A percentile compares a stretch with the other conserved stretches of the same genome.
Conservation (phyloP, 2,113 vertebrate species). For the Accipiter cooperii region DNA sequence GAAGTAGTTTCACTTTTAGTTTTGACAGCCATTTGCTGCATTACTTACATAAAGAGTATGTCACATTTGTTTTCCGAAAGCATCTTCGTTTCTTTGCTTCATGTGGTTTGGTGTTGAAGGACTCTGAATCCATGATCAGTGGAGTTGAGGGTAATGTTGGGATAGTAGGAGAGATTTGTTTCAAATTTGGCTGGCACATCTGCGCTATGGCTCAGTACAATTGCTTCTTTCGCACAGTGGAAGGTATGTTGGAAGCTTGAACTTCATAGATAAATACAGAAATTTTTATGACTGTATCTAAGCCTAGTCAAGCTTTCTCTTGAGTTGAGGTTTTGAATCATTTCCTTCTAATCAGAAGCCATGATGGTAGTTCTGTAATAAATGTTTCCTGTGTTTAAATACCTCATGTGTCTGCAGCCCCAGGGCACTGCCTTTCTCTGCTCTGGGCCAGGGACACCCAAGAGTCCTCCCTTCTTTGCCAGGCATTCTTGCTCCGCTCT, state of each 20-base stretch:
- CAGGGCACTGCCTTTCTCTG: not conserved
- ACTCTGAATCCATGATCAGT: not conserved
- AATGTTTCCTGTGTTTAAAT: not conserved
- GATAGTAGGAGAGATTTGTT: not conserved
- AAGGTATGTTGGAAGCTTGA: not conserved
- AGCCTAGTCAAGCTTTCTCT: not conserved
- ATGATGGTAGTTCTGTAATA: not conserved
- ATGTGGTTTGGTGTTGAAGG: not conserved
- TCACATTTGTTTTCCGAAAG: not conserved
- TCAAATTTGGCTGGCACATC: not conserved
- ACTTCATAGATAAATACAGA: fast-evolving
- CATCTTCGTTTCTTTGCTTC: not conserved
- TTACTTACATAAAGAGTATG: not conserved
- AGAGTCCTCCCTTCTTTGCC: too few species aligned
- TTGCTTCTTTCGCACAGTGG: not conserved
- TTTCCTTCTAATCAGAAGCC: not conserved
- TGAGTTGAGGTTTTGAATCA: not conserved
- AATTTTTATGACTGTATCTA: not conserved
- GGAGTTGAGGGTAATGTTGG: not conserved
- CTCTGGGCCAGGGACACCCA: not conserved
- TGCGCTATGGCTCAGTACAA: not conserved
- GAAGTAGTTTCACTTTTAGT: not conserved
- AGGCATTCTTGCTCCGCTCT: not conserved
- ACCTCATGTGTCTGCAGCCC: too few species aligned
- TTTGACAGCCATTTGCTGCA: not conserved